phyloP scores from a whole-genome alignment of 2,113 vertebrate genomes.

The Agapornis roseicollis region DNA sequence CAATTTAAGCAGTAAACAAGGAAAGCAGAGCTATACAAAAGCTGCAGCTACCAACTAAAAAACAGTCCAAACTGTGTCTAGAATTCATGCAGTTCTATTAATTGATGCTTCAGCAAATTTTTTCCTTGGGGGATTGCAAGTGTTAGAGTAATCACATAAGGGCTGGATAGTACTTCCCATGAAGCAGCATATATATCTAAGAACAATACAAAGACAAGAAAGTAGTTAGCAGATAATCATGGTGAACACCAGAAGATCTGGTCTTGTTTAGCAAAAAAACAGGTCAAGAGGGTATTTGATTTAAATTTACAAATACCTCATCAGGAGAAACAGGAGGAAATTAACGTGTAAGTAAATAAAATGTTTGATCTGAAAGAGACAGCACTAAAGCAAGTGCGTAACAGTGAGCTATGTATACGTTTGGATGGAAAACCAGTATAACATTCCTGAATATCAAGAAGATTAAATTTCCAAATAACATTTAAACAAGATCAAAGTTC shows the following conservation, averaged over 20 bases:
- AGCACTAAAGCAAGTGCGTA: neutral
- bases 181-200: neutral
- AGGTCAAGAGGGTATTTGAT: fast-evolving
- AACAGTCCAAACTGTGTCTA: neutral
- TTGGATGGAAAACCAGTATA: neutral
- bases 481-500: neutral
- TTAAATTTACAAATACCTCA: neutral
- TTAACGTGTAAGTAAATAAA: neutral
- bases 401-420: neutral
- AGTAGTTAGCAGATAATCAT: neutral
- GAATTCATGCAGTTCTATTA: neutral
- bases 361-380: neutral
- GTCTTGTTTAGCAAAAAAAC: neutral
- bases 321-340: neutral
- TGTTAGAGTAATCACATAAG: neutral
- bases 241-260: neutral
- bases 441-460: neutral
- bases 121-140: neutral
- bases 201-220: neutral
- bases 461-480: neutral
- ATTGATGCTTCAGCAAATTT: neutral
- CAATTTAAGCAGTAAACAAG: conserved; percentile 48
- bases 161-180: neutral
- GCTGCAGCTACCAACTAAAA: neutral
- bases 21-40: neutral